These are phyloP conservation scores for Mesopsocus fuscifrons DNA, from an alignment of 2,888 invertebrate species.

Conservation along the genomic window DNA sequence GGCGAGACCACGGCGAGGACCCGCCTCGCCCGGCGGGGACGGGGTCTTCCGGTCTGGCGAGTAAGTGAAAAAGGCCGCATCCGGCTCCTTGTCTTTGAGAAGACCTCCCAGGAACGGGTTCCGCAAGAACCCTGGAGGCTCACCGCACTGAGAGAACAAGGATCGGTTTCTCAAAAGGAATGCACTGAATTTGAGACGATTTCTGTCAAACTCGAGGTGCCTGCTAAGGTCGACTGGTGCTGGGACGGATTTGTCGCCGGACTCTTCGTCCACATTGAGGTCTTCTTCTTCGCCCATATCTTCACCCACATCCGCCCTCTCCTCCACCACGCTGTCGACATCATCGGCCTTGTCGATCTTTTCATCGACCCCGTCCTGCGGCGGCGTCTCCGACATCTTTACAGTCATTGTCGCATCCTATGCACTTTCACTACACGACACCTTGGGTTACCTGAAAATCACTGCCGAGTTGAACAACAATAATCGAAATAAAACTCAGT, in stretches of 20 bases:
- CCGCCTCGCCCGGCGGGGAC: slow-evolving; percentile 27
- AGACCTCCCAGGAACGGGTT: background rate
- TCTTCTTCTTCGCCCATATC: background rate
- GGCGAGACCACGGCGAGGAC: slow-evolving; percentile 45
- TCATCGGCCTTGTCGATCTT: background rate
- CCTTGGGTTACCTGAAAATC: too few relatives aligned
- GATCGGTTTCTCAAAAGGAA: slow-evolving; percentile 1
- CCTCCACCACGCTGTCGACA: background rate
- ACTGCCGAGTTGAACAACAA: too few relatives aligned
- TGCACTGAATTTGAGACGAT: slow-evolving; percentile 1
- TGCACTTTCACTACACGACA: too few relatives aligned
- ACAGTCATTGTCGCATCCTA: background rate
- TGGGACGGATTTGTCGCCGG: slow-evolving; percentile 15
- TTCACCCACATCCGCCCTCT: background rate
- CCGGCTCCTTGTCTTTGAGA: slow-evolving; percentile 4
- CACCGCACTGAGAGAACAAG: background rate
- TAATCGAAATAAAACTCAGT: too few relatives aligned
- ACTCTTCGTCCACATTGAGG: slow-evolving; percentile 1
- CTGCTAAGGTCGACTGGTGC: slow-evolving; percentile 27
- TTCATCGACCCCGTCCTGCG: background rate
- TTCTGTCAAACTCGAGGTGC: slow-evolving; percentile 17
- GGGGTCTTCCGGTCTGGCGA: slow-evolving; percentile 20
- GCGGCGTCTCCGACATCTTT: too few relatives aligned
- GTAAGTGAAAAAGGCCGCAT: background rate
- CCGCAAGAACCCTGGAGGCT: background rate